Percentiles rank a stretch among this genome's conserved stretches.
phyloP scores from a whole-genome alignment of 1,140 invertebrate species.

The Ptiloglossa arizonensis region DNA sequence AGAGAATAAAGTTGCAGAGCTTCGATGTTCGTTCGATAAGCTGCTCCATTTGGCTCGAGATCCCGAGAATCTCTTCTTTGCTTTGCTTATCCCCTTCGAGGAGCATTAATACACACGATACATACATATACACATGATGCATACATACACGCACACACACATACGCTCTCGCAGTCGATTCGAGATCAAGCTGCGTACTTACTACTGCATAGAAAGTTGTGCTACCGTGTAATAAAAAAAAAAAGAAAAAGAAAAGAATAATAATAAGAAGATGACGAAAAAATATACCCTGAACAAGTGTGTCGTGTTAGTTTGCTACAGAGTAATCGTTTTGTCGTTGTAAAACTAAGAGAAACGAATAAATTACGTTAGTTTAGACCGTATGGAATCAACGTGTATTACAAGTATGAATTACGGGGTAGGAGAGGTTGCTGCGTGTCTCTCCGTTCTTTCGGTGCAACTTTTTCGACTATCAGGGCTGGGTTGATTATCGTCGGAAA shows the following conservation, averaged over 20 bases:
- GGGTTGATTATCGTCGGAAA: not conserved
- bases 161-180: constrained; percentile 2
- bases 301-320: constrained; percentile 43
- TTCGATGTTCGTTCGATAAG: not conserved
- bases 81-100: not conserved
- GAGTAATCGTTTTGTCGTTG: constrained; percentile 15
- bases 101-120: not conserved
- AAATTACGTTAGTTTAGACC: constrained; percentile 59
- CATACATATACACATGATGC: not conserved
- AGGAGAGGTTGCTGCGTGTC: too few species aligned
- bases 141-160: not conserved
- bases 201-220: constrained; percentile 6
- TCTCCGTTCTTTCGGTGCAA: not conserved
- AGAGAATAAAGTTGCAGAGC: not conserved
- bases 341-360: constrained; percentile 52
- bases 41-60: not conserved
- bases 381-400: constrained; percentile 16
- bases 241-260: constrained; percentile 5
- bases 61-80: not conserved
- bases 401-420: constrained; percentile 6
- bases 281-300: constrained; percentile 65
- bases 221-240: constrained; percentile 11
- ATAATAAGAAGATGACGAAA: too few species aligned
- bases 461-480: not conserved
- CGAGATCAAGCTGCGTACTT: constrained; percentile 6